Conservation (phyloP, 2,113 vertebrate species). For the Marmota flaviventris region DNA sequence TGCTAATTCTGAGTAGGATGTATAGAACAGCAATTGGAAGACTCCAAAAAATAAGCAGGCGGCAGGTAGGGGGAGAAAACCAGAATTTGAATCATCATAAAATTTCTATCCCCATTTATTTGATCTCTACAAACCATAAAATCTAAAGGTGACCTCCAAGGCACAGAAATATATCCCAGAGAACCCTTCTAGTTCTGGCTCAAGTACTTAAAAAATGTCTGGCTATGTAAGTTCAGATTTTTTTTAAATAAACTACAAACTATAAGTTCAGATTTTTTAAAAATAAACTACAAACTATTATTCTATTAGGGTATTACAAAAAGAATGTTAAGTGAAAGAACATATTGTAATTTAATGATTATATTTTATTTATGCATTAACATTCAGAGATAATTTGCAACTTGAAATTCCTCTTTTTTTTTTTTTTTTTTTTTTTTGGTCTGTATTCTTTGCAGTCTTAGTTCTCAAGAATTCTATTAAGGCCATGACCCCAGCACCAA, state of each 20-base stretch:
- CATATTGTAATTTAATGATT: not conserved
- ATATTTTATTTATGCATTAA: not conserved
- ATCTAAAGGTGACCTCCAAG: not conserved
- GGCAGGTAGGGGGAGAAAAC: not conserved
- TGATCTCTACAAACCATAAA: not conserved
- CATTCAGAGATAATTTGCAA: not conserved
- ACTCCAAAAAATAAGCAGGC: not conserved
- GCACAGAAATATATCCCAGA: not conserved
- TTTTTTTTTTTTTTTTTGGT: not conserved
- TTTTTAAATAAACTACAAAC: not conserved
- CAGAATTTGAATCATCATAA: not conserved
- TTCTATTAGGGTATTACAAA: not conserved
- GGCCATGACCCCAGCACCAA: not conserved
- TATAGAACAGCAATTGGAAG: not conserved
- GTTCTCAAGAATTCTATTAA: not conserved
- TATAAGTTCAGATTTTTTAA: not conserved
- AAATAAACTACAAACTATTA: not conserved
- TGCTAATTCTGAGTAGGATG: not conserved
- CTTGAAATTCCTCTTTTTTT: not conserved
- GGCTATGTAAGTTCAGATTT: not conserved
- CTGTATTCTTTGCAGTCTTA: not conserved
- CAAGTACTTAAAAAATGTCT: not conserved
- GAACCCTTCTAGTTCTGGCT: not conserved
- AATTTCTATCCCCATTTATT: accelerated
- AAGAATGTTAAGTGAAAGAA: not conserved